These are phyloP conservation scores for Caradrina clavipalpis DNA, from an alignment of 2,888 invertebrate genomes.

Conservation along the genomic window DNA sequence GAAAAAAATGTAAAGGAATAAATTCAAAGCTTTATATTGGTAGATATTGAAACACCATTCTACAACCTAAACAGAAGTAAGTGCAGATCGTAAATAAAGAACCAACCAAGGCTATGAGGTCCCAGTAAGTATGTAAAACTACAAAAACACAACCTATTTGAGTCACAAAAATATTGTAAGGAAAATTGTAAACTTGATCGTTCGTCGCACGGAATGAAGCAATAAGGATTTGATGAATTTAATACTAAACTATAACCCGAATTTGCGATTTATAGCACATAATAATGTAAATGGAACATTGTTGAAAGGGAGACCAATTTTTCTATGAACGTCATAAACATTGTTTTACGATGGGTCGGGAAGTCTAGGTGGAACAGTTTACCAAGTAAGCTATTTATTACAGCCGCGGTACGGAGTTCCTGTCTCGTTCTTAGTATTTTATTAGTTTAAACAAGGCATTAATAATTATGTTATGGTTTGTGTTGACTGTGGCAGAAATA, in stretches of 20 bases:
- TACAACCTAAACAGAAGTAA: slow-evolving; percentile 26
- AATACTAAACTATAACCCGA: slow-evolving; percentile 62
- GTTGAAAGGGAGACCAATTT: slow-evolving; percentile 63
- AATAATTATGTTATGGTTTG: slow-evolving; percentile 14
- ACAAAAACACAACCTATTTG: slow-evolving; percentile 41
- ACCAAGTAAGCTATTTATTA: slow-evolving; percentile 51
- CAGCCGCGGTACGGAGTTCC: slow-evolving; percentile 27
- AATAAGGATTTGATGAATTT: slow-evolving; percentile 69
- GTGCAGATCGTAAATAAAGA: slow-evolving; percentile 39
- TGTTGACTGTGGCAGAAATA: neutral
- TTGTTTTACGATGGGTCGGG: slow-evolving; percentile 60
- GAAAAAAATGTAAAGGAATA: slow-evolving; percentile 12
- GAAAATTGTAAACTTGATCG: slow-evolving; percentile 59
- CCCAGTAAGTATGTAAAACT: slow-evolving; percentile 49
- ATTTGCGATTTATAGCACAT: slow-evolving; percentile 67
- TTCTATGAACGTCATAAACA: slow-evolving; percentile 65
- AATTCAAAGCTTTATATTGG: slow-evolving; percentile 14
- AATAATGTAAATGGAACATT: slow-evolving; percentile 68
- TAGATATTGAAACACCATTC: slow-evolving; percentile 32
- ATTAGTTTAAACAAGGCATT: slow-evolving; percentile 39
- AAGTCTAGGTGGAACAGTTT: slow-evolving; percentile 57
- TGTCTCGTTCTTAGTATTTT: slow-evolving; percentile 38
- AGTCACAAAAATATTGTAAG: slow-evolving; percentile 54
- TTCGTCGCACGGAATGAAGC: slow-evolving; percentile 66
- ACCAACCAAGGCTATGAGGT: slow-evolving; percentile 32